Evolutionary conservation across 2,113 vertebrate species (phyloP).

Genomic region (Sander lucioperca): DNA sequence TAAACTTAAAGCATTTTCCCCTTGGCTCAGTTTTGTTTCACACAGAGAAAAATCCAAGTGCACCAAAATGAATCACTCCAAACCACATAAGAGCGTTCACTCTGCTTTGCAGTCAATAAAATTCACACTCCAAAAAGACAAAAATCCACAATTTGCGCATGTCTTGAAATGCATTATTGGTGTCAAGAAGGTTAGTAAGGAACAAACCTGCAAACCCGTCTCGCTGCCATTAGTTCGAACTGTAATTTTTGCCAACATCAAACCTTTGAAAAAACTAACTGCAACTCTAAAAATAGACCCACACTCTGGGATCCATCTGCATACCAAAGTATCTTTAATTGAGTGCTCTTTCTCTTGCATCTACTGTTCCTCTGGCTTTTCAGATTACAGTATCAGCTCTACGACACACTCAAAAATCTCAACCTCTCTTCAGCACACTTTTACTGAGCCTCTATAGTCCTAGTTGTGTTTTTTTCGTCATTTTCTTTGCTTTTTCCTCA

Average conservation of each 20-base stretch:
- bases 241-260: neutral
- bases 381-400: neutral
- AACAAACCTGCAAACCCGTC: neutral
- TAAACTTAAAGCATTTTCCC: no score
- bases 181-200: neutral
- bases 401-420: neutral
- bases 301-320: neutral
- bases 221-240: neutral
- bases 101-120: neutral
- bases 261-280: neutral
- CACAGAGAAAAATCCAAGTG: no score
- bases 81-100: no score
- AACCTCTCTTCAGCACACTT: neutral
- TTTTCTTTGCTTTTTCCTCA: no score
- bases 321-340: no score
- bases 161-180: neutral
- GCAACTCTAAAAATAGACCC: neutral
- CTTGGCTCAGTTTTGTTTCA: no score
- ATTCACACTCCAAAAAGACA: neutral
- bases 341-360: neutral
- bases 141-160: neutral
- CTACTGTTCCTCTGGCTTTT: neutral
- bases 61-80: no score
- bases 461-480: neutral
- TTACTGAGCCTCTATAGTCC: neutral